Evolutionary conservation across 2,113 vertebrate genomes (phyloP).

Genomic region (Cichladusa arquata): DNA sequence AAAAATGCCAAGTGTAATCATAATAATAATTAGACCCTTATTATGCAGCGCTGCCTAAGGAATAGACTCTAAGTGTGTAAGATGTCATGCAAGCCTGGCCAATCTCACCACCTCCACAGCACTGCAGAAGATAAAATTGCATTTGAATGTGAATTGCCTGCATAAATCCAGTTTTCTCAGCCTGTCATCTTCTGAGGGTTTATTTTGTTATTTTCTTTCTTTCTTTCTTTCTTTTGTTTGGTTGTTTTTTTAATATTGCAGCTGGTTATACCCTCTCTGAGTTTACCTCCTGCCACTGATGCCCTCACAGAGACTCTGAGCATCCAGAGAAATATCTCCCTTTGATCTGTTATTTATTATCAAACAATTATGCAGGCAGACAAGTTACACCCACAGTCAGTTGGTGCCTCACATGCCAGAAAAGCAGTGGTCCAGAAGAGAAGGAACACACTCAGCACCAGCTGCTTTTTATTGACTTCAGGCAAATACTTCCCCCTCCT

Average conservation of each 20-base stretch:
- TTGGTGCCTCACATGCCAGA: slow-evolving; percentile 21
- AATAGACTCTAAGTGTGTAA: slow-evolving; percentile 22
- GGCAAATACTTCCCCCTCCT: not conserved
- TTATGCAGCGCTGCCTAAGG: slow-evolving; percentile 48
- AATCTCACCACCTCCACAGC: slow-evolving; percentile 28
- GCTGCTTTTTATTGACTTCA: slow-evolving; percentile 24
- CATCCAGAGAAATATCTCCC: slow-evolving; percentile 1
- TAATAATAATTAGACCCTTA: slow-evolving; percentile 62
- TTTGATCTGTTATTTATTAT: slow-evolving; percentile 57
- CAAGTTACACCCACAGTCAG: slow-evolving; percentile 1
- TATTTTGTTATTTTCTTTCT: not conserved
- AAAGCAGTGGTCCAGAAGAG: slow-evolving; percentile 32
- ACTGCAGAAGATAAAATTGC: not conserved
- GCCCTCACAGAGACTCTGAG: not conserved
- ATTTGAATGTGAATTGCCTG: not conserved
- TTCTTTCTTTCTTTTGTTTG: too few species aligned
- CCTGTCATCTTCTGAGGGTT: not conserved
- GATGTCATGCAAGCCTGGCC: slow-evolving; percentile 35
- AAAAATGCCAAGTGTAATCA: slow-evolving; percentile 66
- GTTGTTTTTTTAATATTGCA: not conserved
- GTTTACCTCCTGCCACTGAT: not conserved
- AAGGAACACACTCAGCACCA: not conserved
- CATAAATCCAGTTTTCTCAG: slow-evolving; percentile 6
- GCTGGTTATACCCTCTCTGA: not conserved
- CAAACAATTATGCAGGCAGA: slow-evolving; percentile 51